phyloP scores from a whole-genome alignment of 2,113 vertebrate species.

The Scomber colias region DNA sequence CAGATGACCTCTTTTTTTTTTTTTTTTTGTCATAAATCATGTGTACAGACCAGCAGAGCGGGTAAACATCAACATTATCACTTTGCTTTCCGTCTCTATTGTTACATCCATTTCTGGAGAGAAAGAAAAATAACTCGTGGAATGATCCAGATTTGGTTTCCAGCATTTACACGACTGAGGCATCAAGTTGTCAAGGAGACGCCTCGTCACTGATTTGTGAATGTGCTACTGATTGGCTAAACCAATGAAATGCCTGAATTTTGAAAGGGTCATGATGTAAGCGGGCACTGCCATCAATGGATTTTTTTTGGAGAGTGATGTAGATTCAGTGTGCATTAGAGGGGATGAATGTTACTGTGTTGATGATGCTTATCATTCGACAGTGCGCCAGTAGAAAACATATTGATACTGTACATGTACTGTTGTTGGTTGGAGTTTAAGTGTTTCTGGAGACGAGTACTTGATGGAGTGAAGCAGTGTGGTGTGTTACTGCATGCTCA shows the following conservation, averaged over 20 bases:
- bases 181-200: conserved; percentile 25
- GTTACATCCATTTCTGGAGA: conserved; percentile 5
- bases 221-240: conserved; percentile 67
- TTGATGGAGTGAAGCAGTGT: conserved; percentile 47
- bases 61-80: conserved; percentile 17
- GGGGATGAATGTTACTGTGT: conserved; percentile 47
- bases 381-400: conserved; percentile 12
- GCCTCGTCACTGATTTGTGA: conserved; percentile 65
- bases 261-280: conserved; percentile 11
- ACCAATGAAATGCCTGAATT: conserved; percentile 48
- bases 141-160: background rate
- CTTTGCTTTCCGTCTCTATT: conserved; percentile 12
- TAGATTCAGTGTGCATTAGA: conserved; percentile 42
- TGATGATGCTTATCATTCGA: conserved; percentile 38
- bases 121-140: conserved; percentile 20
- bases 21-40: background rate
- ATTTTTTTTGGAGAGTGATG: conserved; percentile 4
- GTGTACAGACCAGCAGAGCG: conserved; percentile 56
- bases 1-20: conserved; percentile 22
- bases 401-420: conserved; percentile 43
- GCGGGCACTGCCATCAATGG: conserved; percentile 24
- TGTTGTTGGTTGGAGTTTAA: conserved; percentile 34
- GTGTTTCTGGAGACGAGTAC: conserved; percentile 37
- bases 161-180: conserved; percentile 15
- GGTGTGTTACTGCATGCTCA: conserved; percentile 47